A percentile compares a stretch with the other conserved stretches of the same genome.
Evolutionary conservation across 2,888 invertebrate genomes (phyloP).

Genomic region (Hypercompe scribonia): DNA sequence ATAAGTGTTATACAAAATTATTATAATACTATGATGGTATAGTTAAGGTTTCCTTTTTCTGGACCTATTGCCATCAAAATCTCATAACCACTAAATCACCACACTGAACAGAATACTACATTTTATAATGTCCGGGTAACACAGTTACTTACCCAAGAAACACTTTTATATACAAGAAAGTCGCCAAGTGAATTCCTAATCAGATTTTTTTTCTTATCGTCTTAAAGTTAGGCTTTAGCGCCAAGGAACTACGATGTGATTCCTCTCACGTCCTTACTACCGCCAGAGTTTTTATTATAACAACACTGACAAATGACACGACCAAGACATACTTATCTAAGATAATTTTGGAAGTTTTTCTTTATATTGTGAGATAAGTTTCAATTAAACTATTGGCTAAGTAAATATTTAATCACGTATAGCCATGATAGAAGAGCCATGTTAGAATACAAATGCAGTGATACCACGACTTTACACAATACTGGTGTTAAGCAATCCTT

Average conservation of each 20-base stretch:
- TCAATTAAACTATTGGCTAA: neutral
- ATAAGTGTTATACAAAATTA: too few species aligned
- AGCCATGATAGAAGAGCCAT: neutral
- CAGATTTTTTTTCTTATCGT: conserved; percentile 8
- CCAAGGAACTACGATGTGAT: conserved; percentile 23
- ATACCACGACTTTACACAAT: too few species aligned
- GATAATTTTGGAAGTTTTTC: conserved; percentile 26
- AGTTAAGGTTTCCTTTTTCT: too few species aligned
- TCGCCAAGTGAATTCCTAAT: conserved; percentile 18
- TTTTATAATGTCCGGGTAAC: neutral
- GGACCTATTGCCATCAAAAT: neutral
- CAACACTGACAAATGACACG: conserved; percentile 33
- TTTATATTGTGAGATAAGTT: neutral
- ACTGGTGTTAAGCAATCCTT: too few species aligned
- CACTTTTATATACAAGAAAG: conserved; percentile 6
- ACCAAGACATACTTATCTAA: conserved; percentile 18
- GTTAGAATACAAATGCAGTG: neutral
- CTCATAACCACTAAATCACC: neutral
- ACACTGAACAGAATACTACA: neutral
- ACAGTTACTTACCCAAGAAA: neutral
- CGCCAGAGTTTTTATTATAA: conserved; percentile 31
- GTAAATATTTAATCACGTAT: too few species aligned
- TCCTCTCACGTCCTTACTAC: conserved; percentile 27
- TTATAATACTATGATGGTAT: too few species aligned
- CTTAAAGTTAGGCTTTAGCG: conserved; percentile 14